Evolutionary conservation across 2,113 vertebrate species (phyloP), one percentile per base, ranked within the genome.

Genomic region (Agelaius phoeniceus): DNA sequence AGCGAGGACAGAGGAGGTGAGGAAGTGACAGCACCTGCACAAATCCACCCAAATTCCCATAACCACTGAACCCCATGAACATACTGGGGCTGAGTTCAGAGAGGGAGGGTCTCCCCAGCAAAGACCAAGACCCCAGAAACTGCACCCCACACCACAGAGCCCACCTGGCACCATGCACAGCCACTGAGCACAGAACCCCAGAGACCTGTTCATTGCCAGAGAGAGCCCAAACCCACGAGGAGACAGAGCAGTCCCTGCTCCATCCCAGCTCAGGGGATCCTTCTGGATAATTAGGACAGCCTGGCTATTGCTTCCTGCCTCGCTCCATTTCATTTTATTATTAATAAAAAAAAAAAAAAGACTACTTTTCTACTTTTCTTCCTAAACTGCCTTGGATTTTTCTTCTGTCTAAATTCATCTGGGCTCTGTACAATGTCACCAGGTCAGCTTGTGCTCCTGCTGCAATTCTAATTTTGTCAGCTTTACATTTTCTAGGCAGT

Each of bases 361-460:
- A 26, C 30, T 31, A 43, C 31, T 84, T 59, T 43, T 74, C n/a
- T 62, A 43, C 72, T 90, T 90, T 93, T 85, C 24, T 74, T 89
- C 66, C 49, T 57, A 57, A 92, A 78, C 67, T 73, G 73, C 19
- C 52, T 84, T 30, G 3, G 63, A 92, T 95, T 96, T 90, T 78
- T 21, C 74, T 83, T 78, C 68, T 44, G 62, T 90, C 84, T 93
- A 55, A 93, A 96, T 93, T 89, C 92, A 95, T 84, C 63, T 85
- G 92, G 92, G 91, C 61, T 94, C 95, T 82, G 48, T n/a, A 30
- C 89, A 92, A 79, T 91, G 96, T 94, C 96, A 92, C 71, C 43
- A 49, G 96, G 87, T 94, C 93, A 93, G 84, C 66, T 46, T 79
- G 69, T 63, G 73, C 73, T 96, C 84, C 94, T 94, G 84, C 62